These are phyloP conservation scores for Barnardius zonarius DNA, from an alignment of 2,113 vertebrate genomes.

Conservation along the genomic window DNA sequence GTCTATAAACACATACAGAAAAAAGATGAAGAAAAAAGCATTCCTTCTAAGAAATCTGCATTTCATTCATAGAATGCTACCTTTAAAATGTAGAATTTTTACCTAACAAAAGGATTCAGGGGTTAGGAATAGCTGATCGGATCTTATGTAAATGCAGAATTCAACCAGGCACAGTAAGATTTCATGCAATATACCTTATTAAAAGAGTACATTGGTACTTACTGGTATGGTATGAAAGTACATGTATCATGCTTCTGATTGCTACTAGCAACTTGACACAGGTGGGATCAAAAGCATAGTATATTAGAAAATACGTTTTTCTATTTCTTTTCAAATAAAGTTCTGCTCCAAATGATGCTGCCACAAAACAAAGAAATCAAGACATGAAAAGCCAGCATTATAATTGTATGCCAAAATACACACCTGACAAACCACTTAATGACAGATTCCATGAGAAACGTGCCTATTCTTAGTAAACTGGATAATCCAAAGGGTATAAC, in stretches of 20 bases:
- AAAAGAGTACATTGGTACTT: background rate
- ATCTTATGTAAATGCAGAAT: background rate
- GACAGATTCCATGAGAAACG: rapidly evolving
- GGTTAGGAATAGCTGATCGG: background rate
- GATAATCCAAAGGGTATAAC: background rate
- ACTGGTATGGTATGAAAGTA: background rate
- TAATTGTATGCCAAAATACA: background rate
- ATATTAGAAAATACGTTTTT: background rate
- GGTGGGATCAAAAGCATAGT: background rate
- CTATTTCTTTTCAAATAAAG: background rate
- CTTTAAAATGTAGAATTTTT: background rate
- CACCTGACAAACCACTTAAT: background rate
- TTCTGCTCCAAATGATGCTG: background rate
- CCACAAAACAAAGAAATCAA: background rate
- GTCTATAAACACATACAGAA: background rate
- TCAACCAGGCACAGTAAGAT: background rate
- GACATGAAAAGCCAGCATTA: background rate
- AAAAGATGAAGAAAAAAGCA: background rate
- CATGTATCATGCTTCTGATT: background rate
- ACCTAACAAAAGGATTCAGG: background rate
- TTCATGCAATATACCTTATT: background rate
- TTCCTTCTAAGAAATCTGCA: background rate
- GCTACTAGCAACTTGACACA: background rate
- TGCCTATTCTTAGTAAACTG: background rate
- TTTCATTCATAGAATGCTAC: background rate